Evolutionary conservation across 1,140 invertebrate species (phyloP), one percentile per base, ranked within the genome.

Genomic region (Drosophila biarmipes): DNA sequence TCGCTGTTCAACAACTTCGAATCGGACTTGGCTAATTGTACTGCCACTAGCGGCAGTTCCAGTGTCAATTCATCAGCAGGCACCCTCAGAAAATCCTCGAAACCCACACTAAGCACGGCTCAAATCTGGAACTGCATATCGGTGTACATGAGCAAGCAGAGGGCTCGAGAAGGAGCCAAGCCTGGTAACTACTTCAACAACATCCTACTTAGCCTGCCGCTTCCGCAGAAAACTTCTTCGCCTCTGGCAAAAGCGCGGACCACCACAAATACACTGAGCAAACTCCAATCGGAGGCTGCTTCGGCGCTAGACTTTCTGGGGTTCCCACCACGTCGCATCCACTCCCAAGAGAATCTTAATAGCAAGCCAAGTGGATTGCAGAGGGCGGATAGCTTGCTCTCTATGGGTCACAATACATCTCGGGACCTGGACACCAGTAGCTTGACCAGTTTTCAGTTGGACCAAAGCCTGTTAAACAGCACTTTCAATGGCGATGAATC

Each of bases 111-210:
- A 1, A 84, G 76, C 56, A 90, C 84, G 2, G 78, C 87, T 10
- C 72, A 84, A 38, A 34, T 91, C 2, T 92, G 91, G 91, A 91
- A 63, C 73, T 82, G 90, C 38, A 90, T 96, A 29, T 95, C 95
- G 3, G 93, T 95, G 4, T 93, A 94, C 54, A 94, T 96, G 58
- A 94, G 93, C 19, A 94, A 93, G 71, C 92, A 93, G 46, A 69
- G 78, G 0, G 76, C 80, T 0, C 57, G 86, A 6, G 91, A 92
- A 40, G 74, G 64, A 14, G 24, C 67, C 27, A 73, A 69, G 58
- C 75, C 90, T 1, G 80, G 80, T 7, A 91, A 90, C 53, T 91
- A 90, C 43, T 91, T 91, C n/a, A 90, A 68, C 29, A 91, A 91
- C 31, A 91, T 91, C 45, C 62, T 91, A 34, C 64, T 91, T 0